Evolutionary conservation across 2,113 vertebrate species (phyloP), one percentile per base, ranked within the genome.

Genomic region (Zeus faber): DNA sequence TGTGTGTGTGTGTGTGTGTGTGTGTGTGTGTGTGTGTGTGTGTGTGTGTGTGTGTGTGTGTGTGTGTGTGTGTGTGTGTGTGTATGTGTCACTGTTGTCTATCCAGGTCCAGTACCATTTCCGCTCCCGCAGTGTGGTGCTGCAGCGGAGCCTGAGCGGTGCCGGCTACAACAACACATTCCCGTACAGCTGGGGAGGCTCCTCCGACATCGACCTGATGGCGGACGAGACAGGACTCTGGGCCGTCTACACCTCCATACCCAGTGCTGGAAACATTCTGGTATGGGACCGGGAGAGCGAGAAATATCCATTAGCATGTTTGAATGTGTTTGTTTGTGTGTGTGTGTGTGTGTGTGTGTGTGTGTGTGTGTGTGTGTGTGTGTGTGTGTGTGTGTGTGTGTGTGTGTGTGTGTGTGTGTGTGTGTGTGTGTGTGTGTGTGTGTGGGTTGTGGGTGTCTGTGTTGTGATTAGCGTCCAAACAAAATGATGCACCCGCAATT

Each of bases 151-250:
- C 18, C 79, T 97, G 44, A 87, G 87, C 0, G 83, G 88, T 0
- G 94, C 94, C 0, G 94, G 94, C 14, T 96, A 88, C 85, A 94
- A 94, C 2, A 95, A 95, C 58, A 92, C 92, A 49, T 96, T 93
- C 72, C 93, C 95, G 0, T 98, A 97, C 25, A 88, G 94, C 5
- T 97, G 95, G 95, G 95, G 94, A 0, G 95, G 94, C 6, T 96
- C 93, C 33, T 95, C 94, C 0, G 94, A 97, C 82, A 95, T 97
- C 0, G 95, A 97, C 84, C 78, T 97, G 49, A 95, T 94, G 0
- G 93, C 93, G 2, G 95, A 98, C 0, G 95, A 97, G 84, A 79
- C 65, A 0, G 94, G 93, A 3, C 87, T 97, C 13, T 97, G 95
- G 95, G 93, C 83, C n/a, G 91, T 93, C 56, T 96, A 96, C 74